Evolutionary conservation across 2,797 vertebrate genomes (phyloP), one percentile per base, ranked within the genome.

Genomic region (Eulemur albifrons): DNA sequence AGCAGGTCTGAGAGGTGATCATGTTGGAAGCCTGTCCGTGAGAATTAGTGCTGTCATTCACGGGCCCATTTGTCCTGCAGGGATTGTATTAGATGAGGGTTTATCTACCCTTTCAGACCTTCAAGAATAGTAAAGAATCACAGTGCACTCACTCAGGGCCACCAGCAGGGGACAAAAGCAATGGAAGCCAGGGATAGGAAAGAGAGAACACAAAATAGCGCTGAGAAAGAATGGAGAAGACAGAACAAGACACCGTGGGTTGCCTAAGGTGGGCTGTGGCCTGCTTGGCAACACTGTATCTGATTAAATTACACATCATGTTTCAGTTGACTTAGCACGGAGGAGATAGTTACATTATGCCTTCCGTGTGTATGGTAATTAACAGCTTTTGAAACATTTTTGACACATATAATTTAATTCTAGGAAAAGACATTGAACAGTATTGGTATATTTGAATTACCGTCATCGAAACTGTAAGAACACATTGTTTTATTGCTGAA

Each of bases 311-410:
- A 21, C 0, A 2, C 15, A 2, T 54, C 14, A 0, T 32, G 4
- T 10, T 9, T 11, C 23, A 18, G 11, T 4, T 15, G 50, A 13
- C 18, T 75, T 92, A 61, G 65, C 11, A 2, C 2, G 10, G 69
- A 40, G 35, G 54, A 72, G 59, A 43, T 17, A 15, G 77, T 32
- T 38, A 30, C 43, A 30, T 23, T 8, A 10, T 6, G 2, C 13
- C 32, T 38, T 48, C 27, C 10, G 1, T 6, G 9, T 27, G 4
- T 1, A 0, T 0, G 1, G 23, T 38, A 23, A 32, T 21, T 10
- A 52, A 75, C 20, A 59, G 48, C 59, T 83, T 94, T 80, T 27
- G 9, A 57, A 89, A 45, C 48, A 20, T 14, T 35, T 52, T 50
- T 57, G 25, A 43, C 35, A 52, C 27, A 54, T 59, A 15, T n/a